phyloP scores from a whole-genome alignment of 2,113 vertebrate species.

The Epinephelus cyanopodus region DNA sequence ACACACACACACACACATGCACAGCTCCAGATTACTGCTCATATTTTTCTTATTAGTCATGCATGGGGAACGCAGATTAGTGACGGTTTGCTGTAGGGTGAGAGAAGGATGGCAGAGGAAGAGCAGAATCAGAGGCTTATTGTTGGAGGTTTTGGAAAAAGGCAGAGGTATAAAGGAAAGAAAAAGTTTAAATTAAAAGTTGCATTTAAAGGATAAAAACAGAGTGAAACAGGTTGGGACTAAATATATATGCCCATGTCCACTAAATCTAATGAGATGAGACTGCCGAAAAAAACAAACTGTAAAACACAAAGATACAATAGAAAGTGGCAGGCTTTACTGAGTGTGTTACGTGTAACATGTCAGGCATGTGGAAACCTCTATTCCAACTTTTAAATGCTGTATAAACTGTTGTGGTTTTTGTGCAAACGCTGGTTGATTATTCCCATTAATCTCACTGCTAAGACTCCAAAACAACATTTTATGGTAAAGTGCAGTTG shows the following conservation, averaged over 20 bases:
- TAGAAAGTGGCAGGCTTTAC: not conserved
- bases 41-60: conserved; percentile 80
- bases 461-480: conserved; percentile 32
- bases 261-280: not conserved
- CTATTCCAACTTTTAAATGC: not conserved
- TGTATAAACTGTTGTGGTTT: conserved; percentile 8
- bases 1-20: conserved; percentile 25
- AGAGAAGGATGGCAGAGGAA: conserved; percentile 22
- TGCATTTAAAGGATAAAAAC: not conserved
- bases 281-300: not conserved
- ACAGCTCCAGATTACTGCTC: conserved; percentile 55
- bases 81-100: conserved; percentile 55
- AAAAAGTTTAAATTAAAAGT: not conserved
- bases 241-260: not conserved
- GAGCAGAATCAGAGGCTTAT: conserved; percentile 24
- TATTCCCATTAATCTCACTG: conserved; percentile 33
- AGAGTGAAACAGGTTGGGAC: not conserved
- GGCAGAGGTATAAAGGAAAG: not conserved
- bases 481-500: conserved; percentile 39
- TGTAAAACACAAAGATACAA: not conserved
- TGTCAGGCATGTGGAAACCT: conserved; percentile 1
- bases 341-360: not conserved
- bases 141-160: conserved; percentile 23
- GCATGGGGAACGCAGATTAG: conserved; percentile 64
- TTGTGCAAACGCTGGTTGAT: conserved; percentile 16